phyloP scores from a whole-genome alignment of 92 coral and sea anemone genomes.

The Epizoanthus rinbou region DNA sequence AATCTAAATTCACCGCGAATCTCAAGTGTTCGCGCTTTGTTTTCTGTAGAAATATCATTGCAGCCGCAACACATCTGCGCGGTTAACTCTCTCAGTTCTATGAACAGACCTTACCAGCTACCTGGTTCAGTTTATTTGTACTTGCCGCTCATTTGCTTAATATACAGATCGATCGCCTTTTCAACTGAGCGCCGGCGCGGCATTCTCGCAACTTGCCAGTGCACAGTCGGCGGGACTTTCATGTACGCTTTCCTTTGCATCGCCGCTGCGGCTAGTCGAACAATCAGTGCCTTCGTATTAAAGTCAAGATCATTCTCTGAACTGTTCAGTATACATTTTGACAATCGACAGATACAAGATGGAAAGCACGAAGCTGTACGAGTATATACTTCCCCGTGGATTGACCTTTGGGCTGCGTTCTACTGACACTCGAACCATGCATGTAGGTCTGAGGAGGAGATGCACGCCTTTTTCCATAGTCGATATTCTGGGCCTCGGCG shows the following conservation, averaged over 20 bases:
- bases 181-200: background rate
- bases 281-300: background rate
- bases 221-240: background rate
- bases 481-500: constrained; percentile 20
- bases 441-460: background rate
- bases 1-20: too few relatives aligned
- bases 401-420: background rate
- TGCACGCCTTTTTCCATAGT: constrained; percentile 20
- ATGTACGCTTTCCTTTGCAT: too few relatives aligned
- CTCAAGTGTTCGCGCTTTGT: too few relatives aligned
- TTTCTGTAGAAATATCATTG: too few relatives aligned
- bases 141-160: too few relatives aligned
- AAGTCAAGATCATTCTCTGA: background rate
- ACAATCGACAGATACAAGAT: background rate
- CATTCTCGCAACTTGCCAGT: background rate
- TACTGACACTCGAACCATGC: constrained; percentile 5
- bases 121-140: too few relatives aligned
- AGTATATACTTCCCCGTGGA: constrained; percentile 12
- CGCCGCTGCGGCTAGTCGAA: constrained; percentile 2
- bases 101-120: too few relatives aligned
- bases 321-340: background rate
- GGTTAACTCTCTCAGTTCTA: too few relatives aligned
- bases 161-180: too few relatives aligned
- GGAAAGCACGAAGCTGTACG: constrained; percentile 30
- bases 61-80: too few relatives aligned